Conservation (phyloP, 2,888 invertebrate species). For the Polyommatus icarus region DNA sequence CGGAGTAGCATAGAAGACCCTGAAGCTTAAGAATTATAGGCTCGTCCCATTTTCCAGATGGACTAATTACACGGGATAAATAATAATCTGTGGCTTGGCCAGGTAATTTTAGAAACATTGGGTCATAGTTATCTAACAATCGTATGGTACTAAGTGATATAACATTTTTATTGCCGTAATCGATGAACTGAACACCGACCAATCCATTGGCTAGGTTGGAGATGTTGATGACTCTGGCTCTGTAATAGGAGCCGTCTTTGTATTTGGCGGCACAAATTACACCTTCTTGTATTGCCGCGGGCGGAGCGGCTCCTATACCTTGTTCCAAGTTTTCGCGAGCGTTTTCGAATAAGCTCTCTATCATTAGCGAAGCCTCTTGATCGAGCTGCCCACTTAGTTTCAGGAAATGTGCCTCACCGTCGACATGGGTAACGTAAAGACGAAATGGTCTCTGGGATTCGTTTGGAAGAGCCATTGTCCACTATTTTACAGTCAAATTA, state of each 20-base stretch:
- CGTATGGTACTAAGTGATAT: conserved; percentile 82
- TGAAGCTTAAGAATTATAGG: conserved; percentile 65
- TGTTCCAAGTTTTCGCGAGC: conserved; percentile 68
- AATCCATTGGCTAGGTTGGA: conserved; percentile 71
- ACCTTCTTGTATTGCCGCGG: conserved; percentile 75
- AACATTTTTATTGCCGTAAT: conserved; percentile 83
- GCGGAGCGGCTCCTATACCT: conserved; percentile 69
- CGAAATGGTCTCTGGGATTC: conserved; percentile 64
- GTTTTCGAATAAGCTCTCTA: conserved; percentile 75
- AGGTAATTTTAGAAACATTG: conserved; percentile 71
- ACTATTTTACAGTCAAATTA: conserved; percentile 40
- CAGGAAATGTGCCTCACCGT: conserved; percentile 84
- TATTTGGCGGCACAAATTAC: conserved; percentile 84
- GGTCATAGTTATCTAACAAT: conserved; percentile 75
- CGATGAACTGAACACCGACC: conserved; percentile 84
- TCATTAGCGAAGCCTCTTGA: conserved; percentile 75
- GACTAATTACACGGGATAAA: conserved; percentile 78
- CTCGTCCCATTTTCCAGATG: conserved; percentile 78
- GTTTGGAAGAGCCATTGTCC: conserved; percentile 59
- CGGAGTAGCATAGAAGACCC: conserved; percentile 66
- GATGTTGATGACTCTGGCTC: conserved; percentile 81
- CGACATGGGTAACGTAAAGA: conserved; percentile 84
- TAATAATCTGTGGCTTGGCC: conserved; percentile 82
- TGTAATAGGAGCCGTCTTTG: conserved; percentile 83
- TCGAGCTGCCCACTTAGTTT: conserved; percentile 87